A percentile compares a stretch with the other conserved stretches of the same genome.
phyloP scores from a whole-genome alignment of 2,888 invertebrate genomes.

The Coenonympha glycerion region DNA sequence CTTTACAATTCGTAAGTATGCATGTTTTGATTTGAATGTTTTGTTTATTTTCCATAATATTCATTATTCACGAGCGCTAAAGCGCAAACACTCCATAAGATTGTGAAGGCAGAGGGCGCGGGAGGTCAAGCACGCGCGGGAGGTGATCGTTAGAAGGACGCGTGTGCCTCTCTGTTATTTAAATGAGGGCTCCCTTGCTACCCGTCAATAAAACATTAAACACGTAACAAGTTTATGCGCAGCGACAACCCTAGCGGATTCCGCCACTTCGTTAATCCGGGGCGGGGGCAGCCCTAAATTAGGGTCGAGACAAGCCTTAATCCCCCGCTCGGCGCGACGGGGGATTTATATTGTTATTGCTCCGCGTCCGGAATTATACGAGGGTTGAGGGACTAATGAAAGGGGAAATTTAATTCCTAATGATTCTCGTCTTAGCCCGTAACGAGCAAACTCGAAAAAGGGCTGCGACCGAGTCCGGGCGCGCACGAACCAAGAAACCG shows the following conservation, averaged over 20 bases:
- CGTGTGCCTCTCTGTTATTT: constrained; percentile 57
- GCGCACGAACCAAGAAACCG: constrained; percentile 66
- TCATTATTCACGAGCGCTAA: background rate
- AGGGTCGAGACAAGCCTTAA: constrained; percentile 77
- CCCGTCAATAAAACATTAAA: constrained; percentile 77
- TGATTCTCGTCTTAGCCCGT: constrained; percentile 76
- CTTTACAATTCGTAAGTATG: too few relatives aligned
- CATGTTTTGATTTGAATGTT: background rate
- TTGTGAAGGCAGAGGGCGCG: background rate
- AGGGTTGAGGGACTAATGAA: constrained; percentile 77
- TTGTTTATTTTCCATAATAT: background rate
- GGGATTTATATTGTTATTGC: constrained; percentile 77
- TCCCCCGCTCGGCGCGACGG: constrained; percentile 76
- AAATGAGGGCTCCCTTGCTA: constrained; percentile 70
- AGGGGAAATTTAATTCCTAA: constrained; percentile 77
- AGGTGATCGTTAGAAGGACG: constrained; percentile 38
- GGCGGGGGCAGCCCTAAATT: constrained; percentile 76
- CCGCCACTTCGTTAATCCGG: constrained; percentile 76
- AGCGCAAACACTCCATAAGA: background rate
- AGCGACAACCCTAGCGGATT: constrained; percentile 76
- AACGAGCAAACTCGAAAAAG: constrained; percentile 76
- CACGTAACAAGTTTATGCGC: constrained; percentile 76
- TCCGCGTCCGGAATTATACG: constrained; percentile 76
- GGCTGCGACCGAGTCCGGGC: constrained; percentile 67
- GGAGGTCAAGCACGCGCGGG: constrained; percentile 13